Evolutionary conservation across 2,888 invertebrate genomes (phyloP).

Genomic region (Cryptocheilus praepositus): DNA sequence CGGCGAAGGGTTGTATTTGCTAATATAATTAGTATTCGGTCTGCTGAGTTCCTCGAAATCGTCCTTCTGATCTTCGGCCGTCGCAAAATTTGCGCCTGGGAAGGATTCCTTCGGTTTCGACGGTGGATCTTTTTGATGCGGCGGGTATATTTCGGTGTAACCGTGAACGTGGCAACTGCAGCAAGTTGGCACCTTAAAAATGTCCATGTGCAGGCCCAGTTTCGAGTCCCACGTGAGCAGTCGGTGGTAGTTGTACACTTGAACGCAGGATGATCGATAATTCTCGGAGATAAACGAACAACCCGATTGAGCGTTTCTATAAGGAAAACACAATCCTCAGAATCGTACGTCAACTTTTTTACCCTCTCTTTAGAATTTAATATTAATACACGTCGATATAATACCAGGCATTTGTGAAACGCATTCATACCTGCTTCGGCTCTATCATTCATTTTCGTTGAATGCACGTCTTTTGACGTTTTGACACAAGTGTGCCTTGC

Average conservation of each 20-base stretch:
- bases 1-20: conserved; percentile 47
- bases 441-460: too few relatives aligned
- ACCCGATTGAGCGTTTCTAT: conserved; percentile 83
- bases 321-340: conserved; percentile 44
- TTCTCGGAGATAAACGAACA: conserved; percentile 88
- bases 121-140: conserved; percentile 77
- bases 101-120: conserved; percentile 77
- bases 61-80: conserved; percentile 53
- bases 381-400: too few relatives aligned
- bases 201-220: conserved; percentile 88
- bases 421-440: too few relatives aligned
- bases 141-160: conserved; percentile 83
- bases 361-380: too few relatives aligned
- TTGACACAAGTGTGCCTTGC: too few relatives aligned
- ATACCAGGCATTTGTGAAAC: too few relatives aligned
- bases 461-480: too few relatives aligned
- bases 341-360: too few relatives aligned
- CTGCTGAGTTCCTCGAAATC: conserved; percentile 49
- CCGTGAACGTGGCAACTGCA: conserved; percentile 90
- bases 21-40: conserved; percentile 51
- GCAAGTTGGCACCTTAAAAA: conserved; percentile 89
- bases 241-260: conserved; percentile 89
- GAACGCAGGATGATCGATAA: conserved; percentile 87
- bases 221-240: conserved; percentile 88
- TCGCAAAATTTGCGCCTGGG: conserved; percentile 77